Conservation (phyloP, 2,797 vertebrate species). For the Neomorphus geoffroyi region DNA sequence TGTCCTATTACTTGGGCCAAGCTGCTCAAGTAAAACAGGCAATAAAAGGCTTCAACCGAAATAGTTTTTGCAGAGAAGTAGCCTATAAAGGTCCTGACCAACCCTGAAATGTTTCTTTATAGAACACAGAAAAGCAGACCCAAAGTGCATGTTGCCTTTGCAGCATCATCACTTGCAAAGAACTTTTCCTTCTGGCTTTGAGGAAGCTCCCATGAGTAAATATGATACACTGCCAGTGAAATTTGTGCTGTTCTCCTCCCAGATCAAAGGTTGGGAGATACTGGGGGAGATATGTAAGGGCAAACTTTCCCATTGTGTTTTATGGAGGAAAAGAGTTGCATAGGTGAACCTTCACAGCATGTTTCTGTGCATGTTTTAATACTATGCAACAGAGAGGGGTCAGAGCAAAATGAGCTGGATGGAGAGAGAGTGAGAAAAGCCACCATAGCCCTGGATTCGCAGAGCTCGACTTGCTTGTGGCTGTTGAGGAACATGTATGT, state of each 20-base stretch:
- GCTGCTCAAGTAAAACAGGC: neutral
- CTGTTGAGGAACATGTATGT: neutral
- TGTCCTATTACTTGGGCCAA: neutral
- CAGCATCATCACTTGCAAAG: neutral
- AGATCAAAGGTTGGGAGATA: neutral
- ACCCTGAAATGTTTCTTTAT: neutral
- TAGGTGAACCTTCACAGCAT: neutral
- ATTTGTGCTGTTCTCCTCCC: neutral
- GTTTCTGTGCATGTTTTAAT: neutral
- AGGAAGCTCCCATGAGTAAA: neutral
- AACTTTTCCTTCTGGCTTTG: neutral
- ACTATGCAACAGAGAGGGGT: neutral
- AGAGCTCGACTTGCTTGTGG: fast-evolving
- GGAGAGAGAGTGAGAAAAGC: neutral
- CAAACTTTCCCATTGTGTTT: neutral
- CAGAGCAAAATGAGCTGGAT: neutral
- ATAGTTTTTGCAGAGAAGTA: neutral
- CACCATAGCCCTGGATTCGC: fast-evolving
- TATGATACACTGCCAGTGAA: neutral
- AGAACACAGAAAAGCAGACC: neutral
- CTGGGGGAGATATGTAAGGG: neutral
- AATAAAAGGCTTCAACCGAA: neutral
- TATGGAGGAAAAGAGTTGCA: neutral
- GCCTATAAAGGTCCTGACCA: neutral
- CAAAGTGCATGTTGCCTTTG: neutral